phyloP scores from a whole-genome alignment of 35 echinoderm and acorn worm genomes.

The Heliocidaris tuberculata region DNA sequence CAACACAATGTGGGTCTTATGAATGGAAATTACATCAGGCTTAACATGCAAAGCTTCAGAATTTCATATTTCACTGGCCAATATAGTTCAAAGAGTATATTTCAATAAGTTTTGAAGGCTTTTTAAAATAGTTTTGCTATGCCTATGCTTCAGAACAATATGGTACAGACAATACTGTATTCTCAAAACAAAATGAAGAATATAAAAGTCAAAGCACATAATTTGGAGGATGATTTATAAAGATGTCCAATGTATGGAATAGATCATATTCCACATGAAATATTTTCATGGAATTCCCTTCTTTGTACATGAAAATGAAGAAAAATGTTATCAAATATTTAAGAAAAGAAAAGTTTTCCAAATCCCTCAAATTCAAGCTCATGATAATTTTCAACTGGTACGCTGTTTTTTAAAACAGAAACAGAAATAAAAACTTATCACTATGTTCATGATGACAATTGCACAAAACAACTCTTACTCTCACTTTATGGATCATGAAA shows the following conservation, averaged over 20 bases:
- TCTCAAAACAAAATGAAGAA: not conserved
- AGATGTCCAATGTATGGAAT: not conserved
- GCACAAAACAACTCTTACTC: not conserved
- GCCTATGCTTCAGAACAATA: not conserved
- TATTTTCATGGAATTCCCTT: not conserved
- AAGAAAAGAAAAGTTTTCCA: not conserved
- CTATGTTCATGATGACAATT: not conserved
- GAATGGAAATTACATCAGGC: not conserved
- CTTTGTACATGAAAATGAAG: not conserved
- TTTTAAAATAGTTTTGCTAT: not conserved
- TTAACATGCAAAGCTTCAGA: not conserved
- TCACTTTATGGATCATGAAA: not conserved
- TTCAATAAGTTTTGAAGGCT: not conserved
- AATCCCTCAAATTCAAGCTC: not conserved
- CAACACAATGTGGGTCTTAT: too few relatives aligned
- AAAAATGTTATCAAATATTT: not conserved
- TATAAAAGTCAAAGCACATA: not conserved
- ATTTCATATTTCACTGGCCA: not conserved
- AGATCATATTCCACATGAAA: not conserved
- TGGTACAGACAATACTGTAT: not conserved
- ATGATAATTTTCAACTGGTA: not conserved
- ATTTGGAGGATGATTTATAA: not conserved
- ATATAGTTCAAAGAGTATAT: not conserved
- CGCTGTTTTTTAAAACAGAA: not conserved
- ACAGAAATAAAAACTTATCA: not conserved